These are phyloP conservation scores for Campoletis sonorensis DNA, from an alignment of 1,140 invertebrate species.

Conservation along the genomic window DNA sequence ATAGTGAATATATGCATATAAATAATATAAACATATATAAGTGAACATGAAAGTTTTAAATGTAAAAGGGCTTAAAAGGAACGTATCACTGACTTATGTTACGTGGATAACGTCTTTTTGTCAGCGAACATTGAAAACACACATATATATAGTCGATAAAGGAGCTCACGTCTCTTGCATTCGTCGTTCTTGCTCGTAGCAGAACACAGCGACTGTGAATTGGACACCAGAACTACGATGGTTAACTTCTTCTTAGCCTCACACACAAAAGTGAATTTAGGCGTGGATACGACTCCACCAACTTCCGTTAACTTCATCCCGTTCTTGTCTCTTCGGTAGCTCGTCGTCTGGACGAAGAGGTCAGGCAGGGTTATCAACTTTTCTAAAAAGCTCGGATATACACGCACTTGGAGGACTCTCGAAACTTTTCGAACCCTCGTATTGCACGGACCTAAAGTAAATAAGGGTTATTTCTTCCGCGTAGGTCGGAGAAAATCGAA, in stretches of 20 bases:
- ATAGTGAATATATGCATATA: no score
- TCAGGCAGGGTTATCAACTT: slow-evolving; percentile 4
- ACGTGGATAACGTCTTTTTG: background rate
- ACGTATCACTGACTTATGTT: background rate
- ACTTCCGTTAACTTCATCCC: slow-evolving; percentile 10
- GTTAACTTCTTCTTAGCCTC: background rate
- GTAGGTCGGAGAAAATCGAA: no score
- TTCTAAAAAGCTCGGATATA: background rate
- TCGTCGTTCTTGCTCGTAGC: background rate
- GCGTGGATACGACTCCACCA: background rate
- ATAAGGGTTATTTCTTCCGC: background rate
- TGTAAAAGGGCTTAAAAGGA: background rate
- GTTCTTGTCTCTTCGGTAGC: background rate
- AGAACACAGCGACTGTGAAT: background rate
- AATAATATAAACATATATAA: no score
- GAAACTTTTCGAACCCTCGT: background rate
- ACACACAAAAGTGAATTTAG: background rate
- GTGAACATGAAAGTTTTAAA: background rate
- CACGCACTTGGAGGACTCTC: background rate
- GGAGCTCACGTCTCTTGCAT: background rate
- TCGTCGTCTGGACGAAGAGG: background rate
- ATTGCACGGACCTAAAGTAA: background rate
- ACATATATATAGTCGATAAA: background rate
- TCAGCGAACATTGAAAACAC: background rate
- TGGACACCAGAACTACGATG: background rate